These are phyloP conservation scores for Neoascia interrupta DNA, from an alignment of 2,888 invertebrate species.

Conservation along the genomic window DNA sequence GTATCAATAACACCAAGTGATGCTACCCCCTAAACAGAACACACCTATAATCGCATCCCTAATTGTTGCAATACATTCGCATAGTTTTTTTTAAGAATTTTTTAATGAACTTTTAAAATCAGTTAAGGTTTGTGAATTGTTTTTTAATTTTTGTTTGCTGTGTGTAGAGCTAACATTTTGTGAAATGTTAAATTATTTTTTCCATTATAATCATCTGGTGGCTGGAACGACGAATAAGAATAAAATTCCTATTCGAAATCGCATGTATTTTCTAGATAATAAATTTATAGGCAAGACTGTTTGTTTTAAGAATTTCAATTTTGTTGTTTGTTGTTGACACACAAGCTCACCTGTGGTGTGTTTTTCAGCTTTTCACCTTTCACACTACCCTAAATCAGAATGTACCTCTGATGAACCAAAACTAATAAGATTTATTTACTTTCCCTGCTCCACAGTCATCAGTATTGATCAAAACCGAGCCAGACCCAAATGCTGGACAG, in stretches of 20 bases:
- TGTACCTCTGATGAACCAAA: not conserved
- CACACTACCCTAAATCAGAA: not conserved
- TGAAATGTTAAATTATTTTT: constrained; percentile 12
- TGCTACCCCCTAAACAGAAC: no score
- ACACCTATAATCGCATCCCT: constrained; percentile 1
- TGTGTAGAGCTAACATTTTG: constrained; percentile 41
- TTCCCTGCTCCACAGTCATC: constrained; percentile 73
- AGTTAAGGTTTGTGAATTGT: constrained; percentile 13
- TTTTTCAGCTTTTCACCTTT: not conserved
- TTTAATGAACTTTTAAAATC: constrained; percentile 9
- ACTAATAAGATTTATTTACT: constrained; percentile 4
- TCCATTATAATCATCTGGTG: constrained; percentile 30
- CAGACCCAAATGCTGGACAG: constrained; percentile 79
- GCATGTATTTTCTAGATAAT: constrained; percentile 66
- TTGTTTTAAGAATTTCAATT: constrained; percentile 25
- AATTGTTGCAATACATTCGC: no score
- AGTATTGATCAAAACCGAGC: constrained; percentile 81
- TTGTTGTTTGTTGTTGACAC: constrained; percentile 60
- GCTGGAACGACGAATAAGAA: constrained; percentile 35
- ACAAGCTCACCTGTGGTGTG: constrained; percentile 54
- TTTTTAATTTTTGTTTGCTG: constrained; percentile 22
- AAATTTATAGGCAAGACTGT: constrained; percentile 22
- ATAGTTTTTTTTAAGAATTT: not conserved
- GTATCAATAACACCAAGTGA: no score
- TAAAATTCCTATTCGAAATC: constrained; percentile 44